A percentile compares a stretch with the other conserved stretches of the same genome.
phyloP scores from a whole-genome alignment of 2,797 vertebrate genomes.

The Gadopsis bispinosus region DNA sequence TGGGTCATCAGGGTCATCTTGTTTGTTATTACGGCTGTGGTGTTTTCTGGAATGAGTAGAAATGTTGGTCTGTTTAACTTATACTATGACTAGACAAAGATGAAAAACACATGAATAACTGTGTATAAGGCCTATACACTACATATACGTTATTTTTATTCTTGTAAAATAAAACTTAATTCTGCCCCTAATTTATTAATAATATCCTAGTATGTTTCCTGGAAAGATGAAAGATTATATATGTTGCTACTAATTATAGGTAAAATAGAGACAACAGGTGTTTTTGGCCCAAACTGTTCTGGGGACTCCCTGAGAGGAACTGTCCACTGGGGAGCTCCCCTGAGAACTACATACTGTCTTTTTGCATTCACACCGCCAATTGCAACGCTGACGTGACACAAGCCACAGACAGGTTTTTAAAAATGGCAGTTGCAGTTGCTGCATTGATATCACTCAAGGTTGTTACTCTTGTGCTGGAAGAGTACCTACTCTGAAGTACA shows the following conservation, averaged over 20 bases:
- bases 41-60: not conserved
- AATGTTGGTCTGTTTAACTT: not conserved
- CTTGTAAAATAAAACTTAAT: not conserved
- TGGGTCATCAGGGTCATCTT: not conserved
- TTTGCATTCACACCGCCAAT: too few relatives aligned
- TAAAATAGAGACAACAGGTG: not conserved
- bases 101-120: not conserved
- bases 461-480: too few relatives aligned
- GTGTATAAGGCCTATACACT: not conserved
- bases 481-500: too few relatives aligned
- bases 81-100: not conserved
- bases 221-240: not conserved
- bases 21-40: not conserved
- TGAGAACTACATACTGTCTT: too few relatives aligned
- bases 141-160: not conserved
- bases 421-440: too few relatives aligned
- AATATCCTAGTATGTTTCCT: not conserved
- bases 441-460: too few relatives aligned
- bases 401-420: too few relatives aligned
- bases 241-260: not conserved
- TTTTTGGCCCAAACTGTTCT: too few relatives aligned
- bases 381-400: too few relatives aligned
- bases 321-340: too few relatives aligned
- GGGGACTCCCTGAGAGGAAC: too few relatives aligned
- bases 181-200: not conserved